Base-by-base conservation (phyloP, 2,113 vertebrate species). In the mouse (Mus musculus) region DNA sequence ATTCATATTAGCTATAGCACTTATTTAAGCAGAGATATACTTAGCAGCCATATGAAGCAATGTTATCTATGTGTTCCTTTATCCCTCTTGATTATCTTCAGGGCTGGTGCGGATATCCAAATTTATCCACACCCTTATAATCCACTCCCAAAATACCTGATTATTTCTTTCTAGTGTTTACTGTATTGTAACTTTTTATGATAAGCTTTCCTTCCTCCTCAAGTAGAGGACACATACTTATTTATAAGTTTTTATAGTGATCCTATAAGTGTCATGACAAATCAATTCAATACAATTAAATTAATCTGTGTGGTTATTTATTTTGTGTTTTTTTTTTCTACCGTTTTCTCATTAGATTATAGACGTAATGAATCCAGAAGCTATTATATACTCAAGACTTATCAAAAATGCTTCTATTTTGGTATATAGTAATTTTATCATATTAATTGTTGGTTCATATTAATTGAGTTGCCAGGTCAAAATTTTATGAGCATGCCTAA, bases 1-100 rank as follows among this genome's bases (percentile, higher is more conserved):
- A 95, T 93, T 93, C 84, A 89, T 69, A 88, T 94, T 42, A 90
- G 49, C 86, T 61, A 7, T 8, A 49, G 14, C 80, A 77, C 46
- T 67, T 78, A 88, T 36, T 80, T 49, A 84, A 56, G 4, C 73
- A 63, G 3, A 54, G 13, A 7, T 82, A 46, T 63, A n/a, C 12
- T 69, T 56, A 36, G 65, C 16, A 46, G 56, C 59, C 54, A 78
- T 52, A 33, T 54, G 10, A 1, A 22, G 0, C 19, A 65, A 71
- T 76, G 3, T 59, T 6, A 93, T 24, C 46, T 88, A 28, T 17
- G 36, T 56, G 36, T 69, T 75, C 9, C 33, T 88, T 89, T 91
- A 61, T 52, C 3, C 6, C 12, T 92, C 36, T 46, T 30, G 22
- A 85, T 6, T 69, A 75, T 17, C 28, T 20, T 94, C 52, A 54